These are phyloP conservation scores for Hyphantria cunea DNA, from an alignment of 1,140 invertebrate genomes.

Conservation along the genomic window DNA sequence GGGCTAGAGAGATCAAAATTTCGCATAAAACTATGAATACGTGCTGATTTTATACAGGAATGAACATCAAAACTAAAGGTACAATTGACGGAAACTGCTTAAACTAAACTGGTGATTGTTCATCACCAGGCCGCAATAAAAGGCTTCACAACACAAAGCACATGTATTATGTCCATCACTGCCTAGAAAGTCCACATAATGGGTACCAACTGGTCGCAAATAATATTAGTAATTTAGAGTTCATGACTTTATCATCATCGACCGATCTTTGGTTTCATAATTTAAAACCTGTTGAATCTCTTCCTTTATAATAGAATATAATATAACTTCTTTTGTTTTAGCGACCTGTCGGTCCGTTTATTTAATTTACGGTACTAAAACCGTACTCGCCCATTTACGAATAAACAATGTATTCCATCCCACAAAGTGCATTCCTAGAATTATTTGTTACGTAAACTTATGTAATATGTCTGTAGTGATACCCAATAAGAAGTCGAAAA, in stretches of 20 bases:
- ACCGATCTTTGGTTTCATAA: slow-evolving; percentile 1
- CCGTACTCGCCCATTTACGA: slow-evolving; percentile 5
- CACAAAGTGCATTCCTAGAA: slow-evolving; percentile 1
- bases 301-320: slow-evolving; percentile 1
- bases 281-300: slow-evolving; percentile 16
- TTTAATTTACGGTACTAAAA: background rate
- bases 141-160: slow-evolving; percentile 9
- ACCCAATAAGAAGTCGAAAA: slow-evolving; percentile 67
- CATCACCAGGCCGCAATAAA: slow-evolving; percentile 6
- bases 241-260: background rate
- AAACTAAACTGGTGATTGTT: slow-evolving; percentile 26
- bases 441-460: slow-evolving; percentile 52
- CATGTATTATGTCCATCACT: slow-evolving; percentile 1
- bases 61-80: slow-evolving; percentile 25
- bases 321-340: slow-evolving; percentile 7
- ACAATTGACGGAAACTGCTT: slow-evolving; percentile 36
- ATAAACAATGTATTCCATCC: slow-evolving; percentile 5
- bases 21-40: slow-evolving; percentile 16
- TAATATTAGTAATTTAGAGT: slow-evolving; percentile 1
- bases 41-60: slow-evolving; percentile 14
- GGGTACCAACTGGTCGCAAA: background rate
- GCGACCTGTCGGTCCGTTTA: slow-evolving; percentile 1
- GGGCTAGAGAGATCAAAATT: background rate
- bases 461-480: slow-evolving; percentile 71
- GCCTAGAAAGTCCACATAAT: background rate